Evolutionary conservation across 2,113 vertebrate genomes (phyloP).

Genomic region (Rhynchopsitta pachyrhyncha): DNA sequence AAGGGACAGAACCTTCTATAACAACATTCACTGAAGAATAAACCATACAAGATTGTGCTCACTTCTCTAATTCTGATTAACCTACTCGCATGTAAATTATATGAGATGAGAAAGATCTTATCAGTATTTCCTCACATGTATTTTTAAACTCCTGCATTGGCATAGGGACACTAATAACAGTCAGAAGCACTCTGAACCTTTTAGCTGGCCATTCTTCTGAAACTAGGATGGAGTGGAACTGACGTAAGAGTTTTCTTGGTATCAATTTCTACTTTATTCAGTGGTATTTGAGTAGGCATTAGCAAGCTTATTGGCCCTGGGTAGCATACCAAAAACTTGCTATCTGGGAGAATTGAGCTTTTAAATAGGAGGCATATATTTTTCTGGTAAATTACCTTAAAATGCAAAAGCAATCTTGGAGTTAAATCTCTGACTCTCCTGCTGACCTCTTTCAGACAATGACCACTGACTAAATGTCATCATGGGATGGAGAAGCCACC

Average conservation of each 20-base stretch:
- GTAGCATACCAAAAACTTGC: background rate
- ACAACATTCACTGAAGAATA: background rate
- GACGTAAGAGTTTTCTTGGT: background rate
- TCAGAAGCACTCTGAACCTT: background rate
- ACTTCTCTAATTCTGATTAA: background rate
- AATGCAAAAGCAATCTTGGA: background rate
- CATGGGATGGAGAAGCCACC: background rate
- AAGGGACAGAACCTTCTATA: background rate
- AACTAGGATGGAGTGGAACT: background rate
- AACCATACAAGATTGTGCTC: background rate
- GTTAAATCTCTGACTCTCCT: background rate
- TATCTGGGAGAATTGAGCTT: background rate
- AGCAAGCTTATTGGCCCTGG: background rate
- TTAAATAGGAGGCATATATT: background rate
- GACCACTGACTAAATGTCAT: background rate
- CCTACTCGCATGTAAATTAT: background rate
- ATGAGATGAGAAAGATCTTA: background rate
- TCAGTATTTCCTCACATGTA: background rate
- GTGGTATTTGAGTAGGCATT: background rate
- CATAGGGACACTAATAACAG: background rate
- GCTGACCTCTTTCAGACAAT: background rate
- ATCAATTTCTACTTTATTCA: background rate
- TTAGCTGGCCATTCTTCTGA: background rate
- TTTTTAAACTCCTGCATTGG: background rate
- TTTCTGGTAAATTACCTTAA: background rate